These are phyloP conservation scores for Halichondria panicea DNA, from an alignment of 37 sponge, comb jelly and placozoan species.

Conservation along the genomic window DNA sequence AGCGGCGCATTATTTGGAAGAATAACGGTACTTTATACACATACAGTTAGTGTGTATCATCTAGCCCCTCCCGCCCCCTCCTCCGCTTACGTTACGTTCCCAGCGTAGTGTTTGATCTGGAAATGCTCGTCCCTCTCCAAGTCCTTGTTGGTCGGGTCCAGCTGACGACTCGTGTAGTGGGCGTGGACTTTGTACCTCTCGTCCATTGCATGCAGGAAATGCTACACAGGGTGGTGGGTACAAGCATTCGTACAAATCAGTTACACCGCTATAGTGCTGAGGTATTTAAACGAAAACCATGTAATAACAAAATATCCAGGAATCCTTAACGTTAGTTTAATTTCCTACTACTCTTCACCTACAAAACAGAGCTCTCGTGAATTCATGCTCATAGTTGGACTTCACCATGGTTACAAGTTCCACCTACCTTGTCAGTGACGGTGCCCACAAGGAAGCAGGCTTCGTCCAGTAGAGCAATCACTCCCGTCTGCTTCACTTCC, in stretches of 20 bases:
- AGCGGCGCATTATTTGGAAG: too few species aligned
- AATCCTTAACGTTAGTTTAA: too few species aligned
- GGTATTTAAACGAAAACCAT: too few species aligned
- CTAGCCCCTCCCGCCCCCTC: too few species aligned
- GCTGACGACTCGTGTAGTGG: slow-evolving; percentile 64
- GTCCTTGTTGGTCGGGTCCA: slow-evolving; percentile 31
- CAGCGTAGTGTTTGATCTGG: slow-evolving; percentile 75
- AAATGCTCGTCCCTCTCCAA: slow-evolving; percentile 68
- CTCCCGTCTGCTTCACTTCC: slow-evolving; percentile 55
- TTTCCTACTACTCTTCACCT: too few species aligned
- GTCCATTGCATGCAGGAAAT: slow-evolving; percentile 79
- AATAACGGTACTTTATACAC: too few species aligned
- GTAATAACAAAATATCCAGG: too few species aligned
- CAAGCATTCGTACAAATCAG: background rate
- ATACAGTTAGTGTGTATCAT: too few species aligned
- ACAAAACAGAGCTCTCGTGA: too few species aligned
- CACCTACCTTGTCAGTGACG: slow-evolving; percentile 41
- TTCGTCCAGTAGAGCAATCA: slow-evolving; percentile 79
- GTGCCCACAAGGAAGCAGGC: slow-evolving; percentile 66
- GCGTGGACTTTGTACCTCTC: slow-evolving; percentile 43
- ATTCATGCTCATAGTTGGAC: background rate
- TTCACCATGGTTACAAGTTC: background rate
- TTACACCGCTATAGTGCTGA: background rate
- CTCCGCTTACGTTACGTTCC: slow-evolving; percentile 51
- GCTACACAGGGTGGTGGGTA: slow-evolving; percentile 14